Base-by-base conservation (phyloP, 2,888 invertebrate species). In the Calephelis perditalis region DNA sequence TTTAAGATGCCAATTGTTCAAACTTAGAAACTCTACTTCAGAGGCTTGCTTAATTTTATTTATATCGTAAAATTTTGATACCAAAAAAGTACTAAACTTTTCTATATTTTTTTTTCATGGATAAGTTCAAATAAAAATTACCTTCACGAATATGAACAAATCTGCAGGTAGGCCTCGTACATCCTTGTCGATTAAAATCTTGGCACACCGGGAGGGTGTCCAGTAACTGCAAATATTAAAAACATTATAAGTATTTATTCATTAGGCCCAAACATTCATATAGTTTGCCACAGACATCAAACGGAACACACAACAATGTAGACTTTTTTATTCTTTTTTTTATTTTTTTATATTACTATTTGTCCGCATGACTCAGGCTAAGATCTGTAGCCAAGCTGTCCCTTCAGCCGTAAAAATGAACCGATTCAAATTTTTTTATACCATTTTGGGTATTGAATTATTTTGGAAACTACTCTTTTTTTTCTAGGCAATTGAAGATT, bases 181-280 rank as follows among this genome's bases (percentile, higher is more conserved):
- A 97, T 92, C 96, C 95, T 93, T 97, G 97, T 92, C 96, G 96
- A 96, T 97, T 98, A 98, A 98, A 98, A 98, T 97, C 98, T 97
- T 97, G 98, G 98, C 97, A 98, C 96, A 97, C 98, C 97, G 96
- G 98, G 97, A 97, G 98, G 97, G 97, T 98, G 98, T 97, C 98
- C 98, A 97, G 98, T 97, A 98, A 98, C 98, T 98, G 96, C 82
- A 96, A 95, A 83, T 74, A 85, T 79, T 82, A 81, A 71, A 78
- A 74, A 73, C 70, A 64, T 65, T 67, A 65, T 86, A 76, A 86
- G 78, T 79, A 77, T 77, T 70, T 26, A 52, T 52, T 11, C 35
- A 35, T 7, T 5, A 52, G 26, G 35, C 35, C 26, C 11, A 35
- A 52, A 52, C 52, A 52, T 52, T 52, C 52, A 52, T 52, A 35